Base-by-base conservation (phyloP, 1,140 invertebrate genomes). In the Drosophila quadrilineata region DNA sequence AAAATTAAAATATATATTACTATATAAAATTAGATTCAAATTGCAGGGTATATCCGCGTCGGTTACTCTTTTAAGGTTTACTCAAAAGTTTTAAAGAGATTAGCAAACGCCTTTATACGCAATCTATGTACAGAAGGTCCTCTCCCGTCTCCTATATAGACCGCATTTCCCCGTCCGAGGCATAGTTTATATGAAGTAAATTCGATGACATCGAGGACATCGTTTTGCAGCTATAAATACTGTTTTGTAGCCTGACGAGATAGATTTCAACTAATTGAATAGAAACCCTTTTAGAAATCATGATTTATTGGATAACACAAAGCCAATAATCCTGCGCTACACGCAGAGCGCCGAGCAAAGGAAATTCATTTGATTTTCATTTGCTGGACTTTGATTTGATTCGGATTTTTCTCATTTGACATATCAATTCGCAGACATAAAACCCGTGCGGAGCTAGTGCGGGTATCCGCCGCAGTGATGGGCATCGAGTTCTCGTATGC, bases 401-500 rank as follows among this genome's bases (percentile, higher is more conserved):
- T n/a, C n/a, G n/a, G n/a, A n/a, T n/a, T n/a, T n/a, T n/a, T n/a
- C n/a, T n/a, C n/a, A n/a, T n/a, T n/a, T n/a, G n/a, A n/a, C n/a
- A n/a, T n/a, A n/a, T n/a, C 50, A 2, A 26, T 70, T 64, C 16
- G 1, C 67, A 96, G 96, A 86, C 92, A 91, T 56, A 99, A 98
- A 91, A 95, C 94, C 0, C 91, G 95, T 12, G 87, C 92, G 4
- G 97, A 99, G 87, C 89, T 99, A 31, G 93, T 98, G 26, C 91
- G 96, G 1, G 93, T 99, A 40, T 98, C 97, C 6, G 95, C 97
- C 0, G 97, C 97, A 0, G 97, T 99, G 0, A 98, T 98, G 94
- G 98, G 98, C 0, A 98, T 99, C 36, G 98, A 99, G 90, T 98
- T 99, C 90, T 98, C 97, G 0, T 99, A 99, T 82, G 96, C 98